Percentiles rank a stretch among this genome's conserved stretches.
phyloP scores from a whole-genome alignment of 2,113 vertebrate genomes.

The Hystrix brachyura region DNA sequence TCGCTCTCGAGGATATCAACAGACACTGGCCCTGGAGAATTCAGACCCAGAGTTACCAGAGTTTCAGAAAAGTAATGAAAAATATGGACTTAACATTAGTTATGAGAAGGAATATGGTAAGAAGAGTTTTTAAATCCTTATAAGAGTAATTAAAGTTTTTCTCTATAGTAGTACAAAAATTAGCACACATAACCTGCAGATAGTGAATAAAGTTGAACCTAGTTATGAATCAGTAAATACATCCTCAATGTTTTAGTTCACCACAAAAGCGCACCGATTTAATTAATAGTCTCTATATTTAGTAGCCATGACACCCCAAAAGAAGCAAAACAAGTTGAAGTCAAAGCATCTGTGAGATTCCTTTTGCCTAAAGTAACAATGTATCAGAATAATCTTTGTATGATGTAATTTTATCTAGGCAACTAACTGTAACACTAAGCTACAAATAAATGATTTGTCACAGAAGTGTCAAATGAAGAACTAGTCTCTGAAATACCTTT shows the following conservation, averaged over 20 bases:
- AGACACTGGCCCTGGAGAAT: neutral
- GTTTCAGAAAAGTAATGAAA: neutral
- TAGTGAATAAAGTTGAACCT: neutral
- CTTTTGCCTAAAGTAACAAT: constrained; percentile 32
- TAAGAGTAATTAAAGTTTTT: constrained; percentile 3
- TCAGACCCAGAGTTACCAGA: neutral
- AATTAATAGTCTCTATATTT: neutral
- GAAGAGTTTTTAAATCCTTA: neutral
- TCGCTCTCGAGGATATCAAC: neutral
- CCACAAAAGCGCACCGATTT: neutral
- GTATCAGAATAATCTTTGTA: neutral
- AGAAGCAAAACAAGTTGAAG: neutral
- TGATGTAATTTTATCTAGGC: neutral
- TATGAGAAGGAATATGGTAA: neutral
- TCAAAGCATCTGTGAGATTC: neutral
- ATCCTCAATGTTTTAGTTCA: neutral
- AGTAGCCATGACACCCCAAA: neutral
- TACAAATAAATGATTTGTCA: neutral
- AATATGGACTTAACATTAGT: neutral
- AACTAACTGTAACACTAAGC: neutral
- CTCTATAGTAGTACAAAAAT: neutral
- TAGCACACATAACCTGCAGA: neutral
- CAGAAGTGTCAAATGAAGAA: neutral
- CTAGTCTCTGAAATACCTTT: neutral
- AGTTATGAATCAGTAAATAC: neutral